A percentile compares a stretch with the other conserved stretches of the same genome.
Conservation (phyloP, 2,797 vertebrate species). For the Sphenodon punctatus region DNA sequence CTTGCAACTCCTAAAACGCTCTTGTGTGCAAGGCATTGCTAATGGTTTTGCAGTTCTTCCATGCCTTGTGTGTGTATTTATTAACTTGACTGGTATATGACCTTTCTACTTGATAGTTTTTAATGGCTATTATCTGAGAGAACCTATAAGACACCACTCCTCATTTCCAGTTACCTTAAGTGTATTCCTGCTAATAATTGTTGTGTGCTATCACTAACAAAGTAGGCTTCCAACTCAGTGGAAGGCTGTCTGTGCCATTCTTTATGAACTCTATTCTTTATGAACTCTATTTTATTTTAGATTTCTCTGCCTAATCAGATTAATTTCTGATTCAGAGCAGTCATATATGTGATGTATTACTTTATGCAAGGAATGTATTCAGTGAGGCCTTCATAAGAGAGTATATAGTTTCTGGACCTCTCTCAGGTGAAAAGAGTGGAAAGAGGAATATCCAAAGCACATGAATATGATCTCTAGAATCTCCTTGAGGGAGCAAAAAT, state of each 20-base stretch:
- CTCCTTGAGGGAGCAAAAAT: no score
- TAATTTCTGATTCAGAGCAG: not conserved
- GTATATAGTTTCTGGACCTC: not conserved
- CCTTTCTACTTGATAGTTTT: not conserved
- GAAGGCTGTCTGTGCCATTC: not conserved
- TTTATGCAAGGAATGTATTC: not conserved
- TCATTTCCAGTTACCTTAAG: no score
- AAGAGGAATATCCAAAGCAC: not conserved
- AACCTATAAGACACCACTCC: not conserved
- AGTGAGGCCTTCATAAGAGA: not conserved
- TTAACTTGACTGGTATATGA: not conserved
- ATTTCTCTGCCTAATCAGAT: not conserved
- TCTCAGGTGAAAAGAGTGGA: not conserved
- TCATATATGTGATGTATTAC: not conserved
- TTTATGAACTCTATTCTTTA: not conserved
- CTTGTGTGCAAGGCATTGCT: not conserved
- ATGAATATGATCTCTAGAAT: no score
- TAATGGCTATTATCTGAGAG: not conserved
- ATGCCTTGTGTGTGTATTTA: not conserved
- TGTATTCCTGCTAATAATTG: no score
- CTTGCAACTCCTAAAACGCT: not conserved
- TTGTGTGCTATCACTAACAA: no score
- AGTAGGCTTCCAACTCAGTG: not conserved
- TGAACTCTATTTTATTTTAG: not conserved
- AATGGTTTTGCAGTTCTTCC: not conserved